Base-by-base conservation (phyloP, 2,888 invertebrate species). In the Molorchus minor region DNA sequence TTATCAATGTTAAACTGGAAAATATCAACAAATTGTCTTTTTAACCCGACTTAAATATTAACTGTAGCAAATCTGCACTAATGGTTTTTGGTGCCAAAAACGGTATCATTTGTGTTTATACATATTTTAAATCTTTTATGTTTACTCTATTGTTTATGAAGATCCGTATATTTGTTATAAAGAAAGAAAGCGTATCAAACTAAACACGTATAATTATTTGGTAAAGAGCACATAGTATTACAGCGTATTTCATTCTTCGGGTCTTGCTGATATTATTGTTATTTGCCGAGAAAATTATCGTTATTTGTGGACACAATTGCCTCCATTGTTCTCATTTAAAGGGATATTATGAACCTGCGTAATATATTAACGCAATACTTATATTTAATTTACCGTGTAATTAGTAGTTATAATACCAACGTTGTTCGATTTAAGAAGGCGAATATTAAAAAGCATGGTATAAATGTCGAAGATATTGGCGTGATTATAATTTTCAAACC, bases 111-210 rank as follows among this genome's bases (percentile, higher is more conserved):
- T n/a, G n/a, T n/a, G n/a, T n/a, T n/a, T n/a, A n/a, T n/a, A n/a
- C n/a, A n/a, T n/a, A n/a, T n/a, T n/a, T n/a, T n/a, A n/a, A n/a
- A n/a, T n/a, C n/a, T n/a, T n/a, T n/a, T n/a, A n/a, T n/a, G n/a
- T n/a, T n/a, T n/a, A n/a, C n/a, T n/a, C n/a, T n/a, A 10, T 17
- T 19, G 5, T 43, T 43, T 17, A 20, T 21, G 16, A 40, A 25
- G 8, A 33, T 33, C 20, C 15, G 16, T 17, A 33, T 53, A 41
- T 54, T 55, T 56, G 56, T 56, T 56, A 10, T 41, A 33, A 56
- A 49, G 12, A 56, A 56, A 20, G 56, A 56, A 56, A 56, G 56
- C 56, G 56, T 56, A 43, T 47, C 56, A 49, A 49, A 33, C 49
- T 19, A 47, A 44, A 21, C 43, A 35, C n/a, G n/a, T n/a, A n/a